Percentiles rank a stretch among this genome's conserved stretches.
These are phyloP conservation scores for Trachops cirrhosus DNA, from an alignment of 2,797 vertebrate genomes.

Conservation along the genomic window DNA sequence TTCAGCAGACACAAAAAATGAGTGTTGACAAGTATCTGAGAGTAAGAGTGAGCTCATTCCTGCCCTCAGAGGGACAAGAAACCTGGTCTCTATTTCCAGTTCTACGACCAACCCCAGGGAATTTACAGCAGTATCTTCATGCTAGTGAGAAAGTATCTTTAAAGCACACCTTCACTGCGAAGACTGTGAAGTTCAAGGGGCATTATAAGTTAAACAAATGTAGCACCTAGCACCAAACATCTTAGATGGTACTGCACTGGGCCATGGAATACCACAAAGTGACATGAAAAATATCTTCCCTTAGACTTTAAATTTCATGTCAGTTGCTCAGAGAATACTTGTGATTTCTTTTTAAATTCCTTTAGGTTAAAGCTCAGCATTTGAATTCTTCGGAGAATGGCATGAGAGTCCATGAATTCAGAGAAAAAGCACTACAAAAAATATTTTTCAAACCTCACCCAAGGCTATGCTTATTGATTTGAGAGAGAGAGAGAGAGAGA, in stretches of 20 bases:
- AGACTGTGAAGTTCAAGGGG: background rate
- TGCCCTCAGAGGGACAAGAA: background rate
- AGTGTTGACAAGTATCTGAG: background rate
- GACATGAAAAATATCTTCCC: background rate
- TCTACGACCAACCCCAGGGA: background rate
- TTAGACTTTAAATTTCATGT: background rate
- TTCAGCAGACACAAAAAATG: background rate
- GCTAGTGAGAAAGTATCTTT: background rate
- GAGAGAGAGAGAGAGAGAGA: too few species aligned
- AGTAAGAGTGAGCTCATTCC: background rate
- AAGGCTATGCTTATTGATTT: background rate
- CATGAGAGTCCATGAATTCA: background rate
- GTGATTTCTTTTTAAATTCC: background rate
- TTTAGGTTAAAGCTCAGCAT: background rate
- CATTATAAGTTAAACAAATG: background rate
- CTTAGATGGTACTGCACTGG: background rate
- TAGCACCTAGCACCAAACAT: background rate
- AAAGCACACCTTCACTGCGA: background rate
- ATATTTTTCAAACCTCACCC: background rate
- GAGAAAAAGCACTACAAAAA: background rate
- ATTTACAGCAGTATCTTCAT: background rate
- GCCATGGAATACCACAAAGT: background rate
- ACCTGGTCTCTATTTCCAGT: background rate
- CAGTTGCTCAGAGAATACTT: background rate
- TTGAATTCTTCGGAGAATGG: background rate